Base-by-base conservation (phyloP, 2,888 invertebrate genomes). In the Tanytarsus gracilentus region DNA sequence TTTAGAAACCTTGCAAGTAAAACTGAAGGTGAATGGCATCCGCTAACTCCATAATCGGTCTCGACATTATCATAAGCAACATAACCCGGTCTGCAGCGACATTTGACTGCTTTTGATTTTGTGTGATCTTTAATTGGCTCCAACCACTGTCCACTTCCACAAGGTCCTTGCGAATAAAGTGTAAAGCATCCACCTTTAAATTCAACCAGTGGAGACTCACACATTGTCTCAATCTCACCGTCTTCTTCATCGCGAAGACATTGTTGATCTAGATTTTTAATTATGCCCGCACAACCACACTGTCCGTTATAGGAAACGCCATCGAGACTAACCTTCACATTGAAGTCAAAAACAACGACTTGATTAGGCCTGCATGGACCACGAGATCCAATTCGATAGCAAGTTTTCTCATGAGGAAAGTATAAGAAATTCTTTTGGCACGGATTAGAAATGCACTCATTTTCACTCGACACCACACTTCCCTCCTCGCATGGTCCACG, bases 301-400 rank as follows among this genome's bases (percentile, higher is more conserved):
- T 86, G 80, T 0, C 90, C 91, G 66, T 88, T 86, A 70, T 88
- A 88, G 50, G 88, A 86, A 48, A 89, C 79, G 0, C 89, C 90
- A 67, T 89, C 88, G 2, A 88, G 68, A 0, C 88, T 86, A 0
- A 88, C 87, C 1, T 87, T 74, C 0, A 85, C 83, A 18, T 83
- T 84, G 67, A 88, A 85, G 73, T 91, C 90, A 69, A 88, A 91
- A 0, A 88, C 81, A 3, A 91, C 84, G 7, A 89, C 80, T 68
- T 86, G 83, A 1, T 86, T 83, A 5, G 74, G 70, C 0, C 79
- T 76, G 66, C 91, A 91, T 0, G 90, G 89, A 25, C 88, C 90
- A 26, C 79, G 79, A 0, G 84, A 78, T 1, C 90, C 90, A 8
- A 89, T 85, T 61, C 84, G 79, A 74, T 87, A 88, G 71, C 91